Evolutionary conservation across 1,140 invertebrate genomes (phyloP).

Genomic region (Atopsyche davidsoni): DNA sequence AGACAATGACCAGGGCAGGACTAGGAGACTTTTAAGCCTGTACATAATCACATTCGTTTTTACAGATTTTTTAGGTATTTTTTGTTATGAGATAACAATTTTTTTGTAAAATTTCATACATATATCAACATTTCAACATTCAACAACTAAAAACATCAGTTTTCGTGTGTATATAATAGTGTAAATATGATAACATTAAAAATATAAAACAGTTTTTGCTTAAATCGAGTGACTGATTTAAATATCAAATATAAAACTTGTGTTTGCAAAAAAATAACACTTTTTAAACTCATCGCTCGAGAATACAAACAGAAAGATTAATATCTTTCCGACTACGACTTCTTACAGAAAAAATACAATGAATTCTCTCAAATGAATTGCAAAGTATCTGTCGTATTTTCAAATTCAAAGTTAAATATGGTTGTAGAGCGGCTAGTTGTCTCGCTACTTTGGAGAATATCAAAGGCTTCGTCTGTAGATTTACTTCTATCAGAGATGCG

Average conservation of each 20-base stretch:
- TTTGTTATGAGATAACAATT: conserved; percentile 17
- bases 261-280: not conserved
- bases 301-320: not conserved
- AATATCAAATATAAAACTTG: not conserved
- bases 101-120: conserved; percentile 26
- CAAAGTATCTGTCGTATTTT: not conserved
- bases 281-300: not conserved
- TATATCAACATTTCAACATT: conserved; percentile 23
- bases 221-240: not conserved
- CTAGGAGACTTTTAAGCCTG: conserved; percentile 24
- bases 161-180: not conserved
- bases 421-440: too few species aligned
- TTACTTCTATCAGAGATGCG: too few species aligned
- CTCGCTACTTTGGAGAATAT: too few species aligned
- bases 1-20: conserved; percentile 27
- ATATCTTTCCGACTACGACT: not conserved
- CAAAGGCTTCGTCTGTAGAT: too few species aligned
- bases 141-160: conserved; percentile 15
- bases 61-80: conserved; percentile 12
- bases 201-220: conserved; percentile 8
- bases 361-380: not conserved
- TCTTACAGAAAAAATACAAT: not conserved
- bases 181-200: conserved; percentile 3
- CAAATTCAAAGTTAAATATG: too few species aligned
- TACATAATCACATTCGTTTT: conserved; percentile 23